Evolutionary conservation across 2,888 invertebrate species (phyloP).

Genomic region (Hydroisotoma schaefferi): DNA sequence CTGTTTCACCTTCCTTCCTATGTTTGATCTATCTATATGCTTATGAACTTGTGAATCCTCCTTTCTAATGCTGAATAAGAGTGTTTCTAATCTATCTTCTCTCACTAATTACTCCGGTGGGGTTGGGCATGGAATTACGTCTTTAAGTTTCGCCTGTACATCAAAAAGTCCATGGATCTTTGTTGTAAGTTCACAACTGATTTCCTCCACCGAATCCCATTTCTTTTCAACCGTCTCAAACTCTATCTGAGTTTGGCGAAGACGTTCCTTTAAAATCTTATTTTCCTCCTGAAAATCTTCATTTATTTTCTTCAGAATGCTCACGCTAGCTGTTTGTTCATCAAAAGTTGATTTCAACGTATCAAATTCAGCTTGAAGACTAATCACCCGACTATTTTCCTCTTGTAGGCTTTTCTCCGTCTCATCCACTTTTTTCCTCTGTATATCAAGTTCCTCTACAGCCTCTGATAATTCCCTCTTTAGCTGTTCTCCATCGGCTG

Average conservation of each 20-base stretch:
- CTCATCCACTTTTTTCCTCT: conserved; percentile 17
- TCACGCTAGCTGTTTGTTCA: neutral
- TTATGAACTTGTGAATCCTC: too few relatives aligned
- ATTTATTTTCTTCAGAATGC: neutral
- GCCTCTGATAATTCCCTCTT: conserved; percentile 12
- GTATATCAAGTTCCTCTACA: conserved; percentile 14
- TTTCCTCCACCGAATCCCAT: conserved; percentile 25
- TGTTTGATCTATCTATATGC: too few relatives aligned
- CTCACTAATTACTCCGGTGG: neutral
- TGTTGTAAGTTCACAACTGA: conserved; percentile 22
- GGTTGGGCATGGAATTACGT: conserved; percentile 14
- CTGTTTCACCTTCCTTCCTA: too few relatives aligned
- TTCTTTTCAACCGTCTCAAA: conserved; percentile 24
- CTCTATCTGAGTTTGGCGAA: conserved; percentile 22
- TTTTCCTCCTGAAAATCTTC: neutral
- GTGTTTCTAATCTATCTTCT: neutral
- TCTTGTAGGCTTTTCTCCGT: conserved; percentile 13
- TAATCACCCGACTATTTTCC: conserved; percentile 18
- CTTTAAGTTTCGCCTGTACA: conserved; percentile 24
- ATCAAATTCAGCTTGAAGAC: conserved; percentile 16
- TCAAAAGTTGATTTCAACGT: conserved; percentile 8
- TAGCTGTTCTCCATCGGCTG: conserved; percentile 18
- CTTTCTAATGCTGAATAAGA: too few relatives aligned
- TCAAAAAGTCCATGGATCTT: conserved; percentile 23
- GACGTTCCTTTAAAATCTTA: conserved; percentile 26